A percentile compares a stretch with the other conserved stretches of the same genome.
Conservation (phyloP, 2,888 invertebrate species). For the Mesorhabditis belari region DNA sequence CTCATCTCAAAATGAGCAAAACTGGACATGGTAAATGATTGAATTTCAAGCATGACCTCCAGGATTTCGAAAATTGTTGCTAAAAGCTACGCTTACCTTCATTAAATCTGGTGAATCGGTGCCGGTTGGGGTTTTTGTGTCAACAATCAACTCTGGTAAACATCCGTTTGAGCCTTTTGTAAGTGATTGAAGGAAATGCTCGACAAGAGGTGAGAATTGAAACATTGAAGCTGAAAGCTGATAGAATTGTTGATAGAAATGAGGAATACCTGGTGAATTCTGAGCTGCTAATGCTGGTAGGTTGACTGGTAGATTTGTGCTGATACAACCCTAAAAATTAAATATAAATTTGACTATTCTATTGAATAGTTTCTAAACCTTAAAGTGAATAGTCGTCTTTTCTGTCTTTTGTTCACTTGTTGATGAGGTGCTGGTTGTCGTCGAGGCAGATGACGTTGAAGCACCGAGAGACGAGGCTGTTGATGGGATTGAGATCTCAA, state of each 20-base stretch:
- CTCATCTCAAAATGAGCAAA: too few species aligned
- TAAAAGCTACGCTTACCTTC: too few species aligned
- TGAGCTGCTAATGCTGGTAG: background rate
- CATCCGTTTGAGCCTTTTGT: constrained; percentile 8
- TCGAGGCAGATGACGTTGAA: background rate
- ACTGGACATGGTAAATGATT: too few species aligned
- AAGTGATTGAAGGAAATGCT: constrained; percentile 42
- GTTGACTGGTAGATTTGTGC: background rate
- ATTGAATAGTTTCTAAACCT: background rate
- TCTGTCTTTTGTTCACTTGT: background rate
- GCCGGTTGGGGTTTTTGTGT: constrained; percentile 19
- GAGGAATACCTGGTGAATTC: background rate
- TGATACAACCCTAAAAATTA: background rate
- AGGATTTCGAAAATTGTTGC: too few species aligned
- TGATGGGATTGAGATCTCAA: background rate
- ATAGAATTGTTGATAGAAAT: constrained; percentile 1
- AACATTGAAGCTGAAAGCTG: constrained; percentile 47
- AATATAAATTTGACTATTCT: too few species aligned
- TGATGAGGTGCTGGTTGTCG: background rate
- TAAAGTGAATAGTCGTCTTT: constrained; percentile 9
- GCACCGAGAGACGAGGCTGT: background rate
- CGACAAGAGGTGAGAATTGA: constrained; percentile 52
- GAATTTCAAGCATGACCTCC: too few species aligned
- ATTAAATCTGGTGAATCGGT: constrained; percentile 18
- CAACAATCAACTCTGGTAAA: constrained; percentile 22